Base-by-base conservation (phyloP, 2,888 invertebrate species). In the Drosophila suboccidentalis region DNA sequence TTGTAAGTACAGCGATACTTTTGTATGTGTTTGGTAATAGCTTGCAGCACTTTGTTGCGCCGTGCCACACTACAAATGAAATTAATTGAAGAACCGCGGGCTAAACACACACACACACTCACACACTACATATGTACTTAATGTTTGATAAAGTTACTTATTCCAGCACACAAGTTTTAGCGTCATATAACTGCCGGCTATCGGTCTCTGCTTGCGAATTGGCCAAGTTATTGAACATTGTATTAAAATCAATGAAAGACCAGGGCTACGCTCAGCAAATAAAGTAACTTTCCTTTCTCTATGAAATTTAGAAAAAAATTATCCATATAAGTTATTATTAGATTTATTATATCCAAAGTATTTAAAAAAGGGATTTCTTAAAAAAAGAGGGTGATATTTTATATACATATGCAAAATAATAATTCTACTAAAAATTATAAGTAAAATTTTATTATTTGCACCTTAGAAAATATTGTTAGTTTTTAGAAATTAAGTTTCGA, bases 1-100 rank as follows among this genome's bases (percentile, higher is more conserved):
- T 85, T 87, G 82, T 82, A 82, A 84, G 75, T 75, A 77, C 69
- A 73, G 60, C 44, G 47, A 19, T 59, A 46, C 62, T 44, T 49
- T 43, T 50, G 60, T 67, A 64, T 82, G 70, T 78, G 76, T 79
- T 79, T 71, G 68, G 77, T 65, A 67, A 73, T 74, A 66, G 79
- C 87, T 72, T 51, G 70, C 69, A 67, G 84, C 82, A 62, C 73
- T 68, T 60, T 73, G 69, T 72, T 83, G 86, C 69, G 72, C 62
- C 80, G 55, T 67, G 74, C 62, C 80, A 54, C 72, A 70, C 74
- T 63, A 75, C 71, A 87, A 84, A 84, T 87, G 78, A 87, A 85
- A 85, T 85, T 87, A 85, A 85, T 80, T 87, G 82, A 78, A 73
- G 72, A 51, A 66, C 84, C 78, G 67, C 74, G 54, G 71, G 79